phyloP scores from a whole-genome alignment of 92 coral and sea anemone species.

The Zoanthus solanderi region DNA sequence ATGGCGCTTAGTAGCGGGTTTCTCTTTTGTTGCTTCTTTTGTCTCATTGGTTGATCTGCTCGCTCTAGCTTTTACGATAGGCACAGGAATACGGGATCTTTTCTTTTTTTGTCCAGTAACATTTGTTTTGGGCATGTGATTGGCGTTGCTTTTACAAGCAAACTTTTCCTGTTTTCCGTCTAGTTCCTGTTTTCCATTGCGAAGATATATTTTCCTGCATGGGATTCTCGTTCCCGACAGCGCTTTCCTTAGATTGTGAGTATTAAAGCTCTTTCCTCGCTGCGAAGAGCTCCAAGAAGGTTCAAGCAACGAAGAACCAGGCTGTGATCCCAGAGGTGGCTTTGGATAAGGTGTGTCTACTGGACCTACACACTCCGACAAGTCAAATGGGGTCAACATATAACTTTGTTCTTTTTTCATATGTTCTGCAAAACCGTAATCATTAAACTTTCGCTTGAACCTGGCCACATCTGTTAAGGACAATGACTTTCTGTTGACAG shows the following conservation, averaged over 20 bases:
- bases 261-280: neutral
- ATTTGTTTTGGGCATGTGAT: neutral
- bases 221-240: neutral
- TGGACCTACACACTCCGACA: conserved; percentile 7
- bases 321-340: neutral
- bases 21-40: neutral
- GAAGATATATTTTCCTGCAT: neutral
- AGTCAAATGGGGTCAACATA: neutral
- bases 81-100: conserved; percentile 3
- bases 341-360: neutral
- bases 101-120: neutral
- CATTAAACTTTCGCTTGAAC: neutral
- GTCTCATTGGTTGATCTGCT: neutral
- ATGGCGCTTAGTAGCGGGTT: neutral
- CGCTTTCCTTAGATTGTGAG: neutral
- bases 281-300: neutral
- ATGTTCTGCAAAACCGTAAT: neutral
- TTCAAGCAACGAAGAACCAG: neutral
- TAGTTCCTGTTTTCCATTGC: neutral
- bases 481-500: neutral
- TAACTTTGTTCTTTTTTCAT: neutral
- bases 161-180: neutral
- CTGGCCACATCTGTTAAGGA: neutral
- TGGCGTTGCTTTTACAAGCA: neutral
- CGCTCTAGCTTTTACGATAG: neutral